Base-by-base conservation (phyloP, 2,113 vertebrate genomes). In the Tenebrosternarchus preto region DNA sequence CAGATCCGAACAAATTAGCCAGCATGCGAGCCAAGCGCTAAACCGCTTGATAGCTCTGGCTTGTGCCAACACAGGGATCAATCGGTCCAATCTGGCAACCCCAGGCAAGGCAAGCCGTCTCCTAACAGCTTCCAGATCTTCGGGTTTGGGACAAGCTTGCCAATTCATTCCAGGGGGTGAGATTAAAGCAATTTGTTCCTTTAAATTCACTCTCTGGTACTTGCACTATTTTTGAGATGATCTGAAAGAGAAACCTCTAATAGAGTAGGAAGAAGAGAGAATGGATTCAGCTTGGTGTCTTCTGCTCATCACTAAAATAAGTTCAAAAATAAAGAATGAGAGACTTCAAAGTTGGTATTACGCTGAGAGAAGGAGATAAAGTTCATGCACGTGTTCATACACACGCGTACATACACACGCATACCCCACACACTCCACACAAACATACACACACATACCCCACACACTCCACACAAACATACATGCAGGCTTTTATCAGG, bases 11-110 rank as follows among this genome's bases (percentile, higher is more conserved):
- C 46, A 69, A 59, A 74, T 77, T 55, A 68, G 43, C 22, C 11
- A 17, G 17, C 22, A 57, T 55, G 9, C 6, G 25, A 31, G 73
- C 59, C 82, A 80, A 77, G 67, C 16, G 36, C 36, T 27, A 66
- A 83, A 70, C 71, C 33, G 31, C 60, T n/a, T 36, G 61, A 76
- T 55, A 60, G 50, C 29, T 57, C 29, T 31, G 46, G n/a, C 69
- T 3, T 4, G 55, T 50, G 68, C 69, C 59, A 77, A 36, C 63
- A 53, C 20, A 56, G 36, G 74, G 61, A 77, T 83, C 82, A 80
- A 76, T 59, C 50, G 55, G 73, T 39, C 31, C 53, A 76, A 75
- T 73, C 59, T 77, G 78, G 46, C 77, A 84, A 80, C 33, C 2
- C 9, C 31, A 59, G 29, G 27, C 70, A 57, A 29, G 27, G 5